These are phyloP conservation scores for Dicyrtomina minuta DNA, from an alignment of 2,888 invertebrate genomes.

Conservation along the genomic window DNA sequence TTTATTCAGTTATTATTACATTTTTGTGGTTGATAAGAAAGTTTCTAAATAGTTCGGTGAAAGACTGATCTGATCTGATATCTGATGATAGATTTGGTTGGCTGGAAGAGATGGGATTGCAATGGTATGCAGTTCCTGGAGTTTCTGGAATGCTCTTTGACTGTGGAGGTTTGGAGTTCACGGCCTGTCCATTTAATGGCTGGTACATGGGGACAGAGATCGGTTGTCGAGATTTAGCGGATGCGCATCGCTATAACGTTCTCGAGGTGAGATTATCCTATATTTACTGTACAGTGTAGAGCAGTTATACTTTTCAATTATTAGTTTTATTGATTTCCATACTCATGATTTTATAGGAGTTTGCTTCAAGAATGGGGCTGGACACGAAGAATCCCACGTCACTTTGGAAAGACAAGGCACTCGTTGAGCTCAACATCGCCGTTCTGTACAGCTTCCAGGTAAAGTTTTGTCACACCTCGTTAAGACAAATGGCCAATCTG, in stretches of 20 bases:
- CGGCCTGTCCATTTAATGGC: constrained; percentile 91
- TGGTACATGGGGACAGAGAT: constrained; percentile 99
- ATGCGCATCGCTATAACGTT: constrained; percentile 81
- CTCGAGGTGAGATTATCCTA: constrained; percentile 72
- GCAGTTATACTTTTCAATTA: too few relatives aligned
- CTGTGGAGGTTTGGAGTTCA: constrained; percentile 91
- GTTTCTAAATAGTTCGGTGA: too few relatives aligned
- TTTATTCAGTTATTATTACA: too few relatives aligned
- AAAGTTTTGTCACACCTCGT: too few relatives aligned
- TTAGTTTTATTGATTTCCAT: too few relatives aligned
- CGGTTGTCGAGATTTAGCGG: constrained; percentile 88
- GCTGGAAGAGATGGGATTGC: constrained; percentile 80
- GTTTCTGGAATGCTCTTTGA: constrained; percentile 92
- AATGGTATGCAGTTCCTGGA: constrained; percentile 90
- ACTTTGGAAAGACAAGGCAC: constrained; percentile 89
- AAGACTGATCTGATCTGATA: too few relatives aligned
- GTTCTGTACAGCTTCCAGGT: constrained; percentile 83
- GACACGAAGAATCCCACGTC: constrained; percentile 82
- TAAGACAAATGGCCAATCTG: too few relatives aligned
- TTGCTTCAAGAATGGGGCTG: constrained; percentile 82
- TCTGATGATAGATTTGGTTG: too few relatives aligned
- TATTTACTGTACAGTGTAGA: too few relatives aligned
- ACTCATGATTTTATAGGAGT: too few relatives aligned
- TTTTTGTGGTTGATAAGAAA: too few relatives aligned
- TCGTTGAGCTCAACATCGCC: constrained; percentile 87